Conservation (phyloP, 2,888 invertebrate genomes). For the Lasioglossum lativentre region DNA sequence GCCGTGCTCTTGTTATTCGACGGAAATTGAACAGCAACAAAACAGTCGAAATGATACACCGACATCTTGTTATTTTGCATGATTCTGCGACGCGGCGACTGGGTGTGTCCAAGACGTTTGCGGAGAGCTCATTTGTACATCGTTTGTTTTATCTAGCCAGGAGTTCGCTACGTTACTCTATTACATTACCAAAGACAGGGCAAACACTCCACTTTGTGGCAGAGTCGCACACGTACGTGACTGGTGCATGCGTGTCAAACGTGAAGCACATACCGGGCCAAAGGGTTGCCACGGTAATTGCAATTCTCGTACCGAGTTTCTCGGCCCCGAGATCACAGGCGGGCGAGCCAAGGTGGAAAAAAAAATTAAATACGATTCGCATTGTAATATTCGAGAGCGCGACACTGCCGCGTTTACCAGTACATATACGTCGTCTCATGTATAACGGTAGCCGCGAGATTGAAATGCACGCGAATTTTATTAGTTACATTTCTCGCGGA, state of each 20-base stretch:
- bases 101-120: constrained; percentile 65
- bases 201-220: constrained; percentile 15
- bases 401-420: neutral
- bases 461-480: constrained; percentile 29
- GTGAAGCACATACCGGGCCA: neutral
- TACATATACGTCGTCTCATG: neutral
- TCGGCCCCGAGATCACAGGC: neutral
- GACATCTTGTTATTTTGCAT: constrained; percentile 64
- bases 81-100: constrained; percentile 45
- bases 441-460: neutral
- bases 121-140: neutral
- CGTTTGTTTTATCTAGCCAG: constrained; percentile 32
- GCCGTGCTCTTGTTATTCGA: neutral
- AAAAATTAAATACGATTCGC: neutral
- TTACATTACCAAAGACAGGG: constrained; percentile 16
- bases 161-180: constrained; percentile 2
- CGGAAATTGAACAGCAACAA: constrained; percentile 12
- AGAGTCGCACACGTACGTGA: neutral
- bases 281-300: constrained; percentile 24
- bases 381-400: constrained; percentile 3
- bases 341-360: neutral
- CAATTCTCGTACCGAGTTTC: constrained; percentile 19
- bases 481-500: constrained; percentile 13
- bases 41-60: neutral
- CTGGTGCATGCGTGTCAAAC: constrained; percentile 11